phyloP scores from a whole-genome alignment of 2,888 invertebrate species.

The Agriotes lineatus region DNA sequence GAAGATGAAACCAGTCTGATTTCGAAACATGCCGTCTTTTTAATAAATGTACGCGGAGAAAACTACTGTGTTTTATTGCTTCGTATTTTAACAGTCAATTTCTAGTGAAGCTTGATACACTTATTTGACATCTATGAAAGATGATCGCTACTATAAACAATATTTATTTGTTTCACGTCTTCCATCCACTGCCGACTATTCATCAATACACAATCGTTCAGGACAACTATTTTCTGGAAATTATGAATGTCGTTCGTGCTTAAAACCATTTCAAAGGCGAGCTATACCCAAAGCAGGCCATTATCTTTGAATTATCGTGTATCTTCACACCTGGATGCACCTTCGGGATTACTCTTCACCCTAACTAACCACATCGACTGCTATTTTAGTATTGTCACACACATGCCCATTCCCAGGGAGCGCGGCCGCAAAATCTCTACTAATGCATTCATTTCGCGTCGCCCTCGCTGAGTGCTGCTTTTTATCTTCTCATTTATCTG shows the following conservation, averaged over 20 bases:
- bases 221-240: too few species aligned
- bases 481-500: conserved; percentile 36
- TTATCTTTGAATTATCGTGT: conserved; percentile 58
- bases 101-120: too few species aligned
- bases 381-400: conserved; percentile 36
- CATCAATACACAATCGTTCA: too few species aligned
- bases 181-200: too few species aligned
- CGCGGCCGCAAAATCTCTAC: conserved; percentile 29
- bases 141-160: too few species aligned
- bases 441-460: conserved; percentile 32
- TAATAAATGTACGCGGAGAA: too few species aligned
- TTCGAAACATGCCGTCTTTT: too few species aligned
- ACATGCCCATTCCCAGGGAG: conserved; percentile 38
- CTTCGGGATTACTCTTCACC: conserved; percentile 48
- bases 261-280: background rate
- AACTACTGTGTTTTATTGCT: too few species aligned
- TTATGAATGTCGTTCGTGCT: conserved; percentile 2
- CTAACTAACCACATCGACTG: conserved; percentile 30
- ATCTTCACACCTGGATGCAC: conserved; percentile 57
- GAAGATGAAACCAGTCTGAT: too few species aligned
- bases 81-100: too few species aligned
- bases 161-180: too few species aligned
- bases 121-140: too few species aligned
- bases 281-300: conserved; percentile 37
- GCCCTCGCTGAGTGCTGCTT: conserved; percentile 13